These are phyloP conservation scores for Archocentrus centrarchus DNA, from an alignment of 2,113 vertebrate genomes.

Conservation along the genomic window DNA sequence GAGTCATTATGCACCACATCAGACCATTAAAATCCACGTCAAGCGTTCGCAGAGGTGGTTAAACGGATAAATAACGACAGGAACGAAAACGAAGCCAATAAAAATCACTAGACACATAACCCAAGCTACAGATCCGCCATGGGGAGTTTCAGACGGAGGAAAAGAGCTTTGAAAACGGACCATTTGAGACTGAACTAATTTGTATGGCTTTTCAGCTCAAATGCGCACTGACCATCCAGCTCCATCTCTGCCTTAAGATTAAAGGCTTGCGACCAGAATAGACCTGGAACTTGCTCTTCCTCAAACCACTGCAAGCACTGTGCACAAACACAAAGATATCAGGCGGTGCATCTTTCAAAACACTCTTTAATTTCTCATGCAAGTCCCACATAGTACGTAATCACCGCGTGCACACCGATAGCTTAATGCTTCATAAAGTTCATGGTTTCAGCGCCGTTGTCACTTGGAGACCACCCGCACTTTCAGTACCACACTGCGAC, in stretches of 20 bases:
- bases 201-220: constrained; percentile 27
- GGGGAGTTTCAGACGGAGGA: constrained; percentile 8
- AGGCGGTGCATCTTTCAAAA: constrained; percentile 8
- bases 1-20: constrained; percentile 73
- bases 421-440: constrained; percentile 25
- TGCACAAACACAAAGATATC: constrained; percentile 15
- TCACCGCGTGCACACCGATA: constrained; percentile 41
- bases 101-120: constrained; percentile 45
- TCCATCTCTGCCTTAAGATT: constrained; percentile 26
- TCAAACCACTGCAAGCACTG: constrained; percentile 33
- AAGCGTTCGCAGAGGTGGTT: constrained; percentile 61
- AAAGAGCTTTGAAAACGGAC: constrained; percentile 34
- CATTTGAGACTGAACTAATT: constrained; percentile 32
- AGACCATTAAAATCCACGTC: constrained; percentile 77
- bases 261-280: constrained; percentile 55
- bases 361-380: constrained; percentile 45
- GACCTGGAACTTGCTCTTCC: constrained; percentile 21
- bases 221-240: neutral
- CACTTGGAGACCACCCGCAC: constrained; percentile 75
- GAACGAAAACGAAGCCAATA: constrained; percentile 59
- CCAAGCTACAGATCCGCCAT: neutral
- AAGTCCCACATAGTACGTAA: constrained; percentile 31
- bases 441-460: constrained; percentile 44
- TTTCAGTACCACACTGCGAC: constrained; percentile 2
- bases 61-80: constrained; percentile 62